A percentile compares a stretch with the other conserved stretches of the same genome.
Evolutionary conservation across 2,113 vertebrate genomes (phyloP).

Genomic region (Megaleporinus macrocephalus): DNA sequence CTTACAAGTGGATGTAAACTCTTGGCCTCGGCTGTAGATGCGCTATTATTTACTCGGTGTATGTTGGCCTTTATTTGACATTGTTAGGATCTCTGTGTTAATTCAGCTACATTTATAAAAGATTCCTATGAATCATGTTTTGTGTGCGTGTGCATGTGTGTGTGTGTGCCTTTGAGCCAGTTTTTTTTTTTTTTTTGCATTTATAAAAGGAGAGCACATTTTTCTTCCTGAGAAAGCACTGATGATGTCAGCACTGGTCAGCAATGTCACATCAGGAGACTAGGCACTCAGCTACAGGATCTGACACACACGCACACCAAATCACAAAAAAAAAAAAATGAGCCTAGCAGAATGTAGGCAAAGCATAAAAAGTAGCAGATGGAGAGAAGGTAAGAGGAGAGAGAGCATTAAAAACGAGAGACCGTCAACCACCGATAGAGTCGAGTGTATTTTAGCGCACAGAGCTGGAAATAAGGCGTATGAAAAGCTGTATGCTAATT

Average conservation of each 20-base stretch:
- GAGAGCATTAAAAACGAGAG: conserved; percentile 28
- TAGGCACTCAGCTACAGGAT: neutral
- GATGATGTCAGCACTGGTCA: conserved; percentile 56
- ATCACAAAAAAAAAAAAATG: neutral
- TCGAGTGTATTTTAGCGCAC: neutral
- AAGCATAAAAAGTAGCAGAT: conserved; percentile 46
- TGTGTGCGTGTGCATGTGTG: conserved; percentile 11
- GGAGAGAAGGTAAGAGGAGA: conserved; percentile 18
- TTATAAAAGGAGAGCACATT: conserved; percentile 48
- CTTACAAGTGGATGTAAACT: too few relatives aligned
- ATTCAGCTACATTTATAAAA: neutral
- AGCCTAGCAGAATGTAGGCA: conserved; percentile 27
- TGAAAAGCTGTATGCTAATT: neutral
- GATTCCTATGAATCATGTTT: neutral
- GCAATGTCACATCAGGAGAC: conserved; percentile 54
- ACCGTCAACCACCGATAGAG: neutral
- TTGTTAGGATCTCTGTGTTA: neutral
- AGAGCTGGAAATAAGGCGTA: neutral
- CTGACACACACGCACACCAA: conserved; percentile 35
- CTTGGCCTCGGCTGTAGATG: too few relatives aligned
- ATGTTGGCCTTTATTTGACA: too few relatives aligned
- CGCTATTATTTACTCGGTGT: too few relatives aligned
- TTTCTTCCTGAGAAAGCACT: conserved; percentile 50
- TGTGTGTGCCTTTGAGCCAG: neutral
- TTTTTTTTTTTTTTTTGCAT: conserved; percentile 45